Evolutionary conservation across 2,113 vertebrate species (phyloP).

Genomic region (Microtus oregoni): DNA sequence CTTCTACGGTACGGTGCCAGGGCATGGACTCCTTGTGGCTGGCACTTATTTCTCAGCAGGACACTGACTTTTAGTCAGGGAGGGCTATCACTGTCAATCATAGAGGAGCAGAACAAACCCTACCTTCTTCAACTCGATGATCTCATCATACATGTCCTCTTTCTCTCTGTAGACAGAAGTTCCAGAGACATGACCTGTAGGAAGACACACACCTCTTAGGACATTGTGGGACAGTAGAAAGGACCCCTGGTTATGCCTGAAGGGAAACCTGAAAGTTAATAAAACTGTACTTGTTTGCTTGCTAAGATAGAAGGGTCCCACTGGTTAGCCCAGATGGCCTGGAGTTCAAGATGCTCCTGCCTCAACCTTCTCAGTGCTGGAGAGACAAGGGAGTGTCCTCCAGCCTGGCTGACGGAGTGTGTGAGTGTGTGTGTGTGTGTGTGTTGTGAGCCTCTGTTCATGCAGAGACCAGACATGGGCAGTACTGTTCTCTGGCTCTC

Average conservation of each 20-base stretch:
- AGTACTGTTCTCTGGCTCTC: neutral
- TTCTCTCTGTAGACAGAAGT: constrained; percentile 91
- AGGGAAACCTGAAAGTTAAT: constrained; percentile 50
- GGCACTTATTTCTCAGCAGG: neutral
- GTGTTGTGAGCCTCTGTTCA: neutral
- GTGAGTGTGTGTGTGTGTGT: neutral
- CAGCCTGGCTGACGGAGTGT: too few relatives aligned
- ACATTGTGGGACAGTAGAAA: neutral
- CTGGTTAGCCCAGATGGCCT: neutral
- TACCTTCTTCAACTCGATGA: constrained; percentile 96
- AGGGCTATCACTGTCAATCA: neutral
- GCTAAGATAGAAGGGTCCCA: neutral
- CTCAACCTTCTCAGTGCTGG: neutral
- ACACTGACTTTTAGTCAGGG: too few relatives aligned
- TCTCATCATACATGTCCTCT: constrained; percentile 97
- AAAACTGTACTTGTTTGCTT: neutral
- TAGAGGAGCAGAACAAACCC: neutral
- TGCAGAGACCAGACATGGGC: neutral
- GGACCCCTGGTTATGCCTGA: neutral
- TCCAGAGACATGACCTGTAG: constrained; percentile 85
- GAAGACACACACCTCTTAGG: constrained; percentile 14
- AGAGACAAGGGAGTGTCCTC: neutral
- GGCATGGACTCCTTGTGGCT: rapidly evolving
- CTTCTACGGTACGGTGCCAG: rapidly evolving
- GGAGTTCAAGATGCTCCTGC: neutral